Base-by-base conservation (phyloP, 2,888 invertebrate genomes). In the Tetanocera ferruginea region DNA sequence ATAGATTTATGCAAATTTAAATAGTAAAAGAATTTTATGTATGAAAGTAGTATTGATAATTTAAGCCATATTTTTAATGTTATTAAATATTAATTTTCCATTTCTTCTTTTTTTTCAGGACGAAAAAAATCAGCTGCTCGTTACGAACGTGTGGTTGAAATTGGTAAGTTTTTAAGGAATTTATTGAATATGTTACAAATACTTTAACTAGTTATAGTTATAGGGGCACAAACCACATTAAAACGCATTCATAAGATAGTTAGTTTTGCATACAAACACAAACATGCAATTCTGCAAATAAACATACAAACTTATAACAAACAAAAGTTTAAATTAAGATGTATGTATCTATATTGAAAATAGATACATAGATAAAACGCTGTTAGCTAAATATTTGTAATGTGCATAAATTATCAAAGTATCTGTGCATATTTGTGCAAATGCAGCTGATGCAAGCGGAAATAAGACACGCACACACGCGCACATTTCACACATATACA, bases 71-170 rank as follows among this genome's bases (percentile, higher is more conserved):
- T 28, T 4, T 62, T 17, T 9, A 62, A 1, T n/a, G 28, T 25
- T 62, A 60, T 28, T 23, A 34, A 71, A 49, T 49, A 62, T 23
- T 62, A 6, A 19, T 43, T 31, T 19, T 51, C 31, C 6, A 11
- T 23, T 80, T 64, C 77, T 57, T 25, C n/a, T 85, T 78, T 83
- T 84, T 82, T 92, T 92, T 81, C 91, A 95, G 95, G 95, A 96
- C 91, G 95, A 95, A 91, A 95, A 95, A 91, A 95, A 98, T 93
- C 97, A 98, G 93, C 94, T 97, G 91, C 94, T 98, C 90, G 96
- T 97, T 90, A 96, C 97, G 88, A 98, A 97, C 92, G 96, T 97
- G 91, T 98, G 98, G 98, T 93, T 97, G 87, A 97, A 90, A 85
- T 85, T 90, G 86, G 88, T 88, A 84, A 86, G 87, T 85, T 74